Percentiles rank a stretch among this genome's conserved stretches.
phyloP scores from a whole-genome alignment of 2,888 invertebrate species.

The Brachyptera risi region DNA sequence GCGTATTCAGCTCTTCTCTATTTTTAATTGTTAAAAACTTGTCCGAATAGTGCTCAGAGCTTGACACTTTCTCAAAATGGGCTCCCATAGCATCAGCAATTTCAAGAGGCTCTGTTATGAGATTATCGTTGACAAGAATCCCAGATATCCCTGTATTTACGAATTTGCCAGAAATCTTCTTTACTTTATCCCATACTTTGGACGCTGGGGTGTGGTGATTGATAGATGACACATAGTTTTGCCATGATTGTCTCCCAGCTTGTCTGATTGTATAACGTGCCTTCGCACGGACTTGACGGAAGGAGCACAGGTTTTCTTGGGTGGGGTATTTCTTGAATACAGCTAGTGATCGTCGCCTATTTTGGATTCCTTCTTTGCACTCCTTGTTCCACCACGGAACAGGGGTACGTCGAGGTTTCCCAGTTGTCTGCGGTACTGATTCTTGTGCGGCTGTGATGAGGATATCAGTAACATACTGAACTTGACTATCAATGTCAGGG shows the following conservation, averaged over 20 bases:
- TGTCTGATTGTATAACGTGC: neutral
- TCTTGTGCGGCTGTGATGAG: neutral
- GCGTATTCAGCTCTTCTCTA: neutral
- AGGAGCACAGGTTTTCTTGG: neutral
- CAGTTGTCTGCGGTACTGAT: neutral
- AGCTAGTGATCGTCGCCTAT: neutral
- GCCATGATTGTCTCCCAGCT: neutral
- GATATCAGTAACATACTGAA: neutral
- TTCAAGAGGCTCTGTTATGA: neutral
- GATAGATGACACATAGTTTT: constrained; percentile 1
- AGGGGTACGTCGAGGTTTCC: neutral
- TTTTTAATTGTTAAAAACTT: neutral
- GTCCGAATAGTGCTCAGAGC: constrained; percentile 1
- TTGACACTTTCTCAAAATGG: constrained; percentile 14
- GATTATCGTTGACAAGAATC: neutral
- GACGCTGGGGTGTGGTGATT: neutral
- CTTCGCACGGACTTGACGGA: neutral
- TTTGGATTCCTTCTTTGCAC: constrained; percentile 2
- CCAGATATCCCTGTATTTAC: neutral
- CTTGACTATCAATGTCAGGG: neutral
- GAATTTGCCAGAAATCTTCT: neutral
- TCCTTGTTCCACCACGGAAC: constrained; percentile 10
- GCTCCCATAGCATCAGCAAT: neutral
- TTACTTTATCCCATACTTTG: neutral
- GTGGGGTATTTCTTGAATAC: constrained; percentile 7